A percentile compares a stretch with the other conserved stretches of the same genome.
phyloP scores from a whole-genome alignment of 92 coral and sea anemone genomes.

The Porites lobata region DNA sequence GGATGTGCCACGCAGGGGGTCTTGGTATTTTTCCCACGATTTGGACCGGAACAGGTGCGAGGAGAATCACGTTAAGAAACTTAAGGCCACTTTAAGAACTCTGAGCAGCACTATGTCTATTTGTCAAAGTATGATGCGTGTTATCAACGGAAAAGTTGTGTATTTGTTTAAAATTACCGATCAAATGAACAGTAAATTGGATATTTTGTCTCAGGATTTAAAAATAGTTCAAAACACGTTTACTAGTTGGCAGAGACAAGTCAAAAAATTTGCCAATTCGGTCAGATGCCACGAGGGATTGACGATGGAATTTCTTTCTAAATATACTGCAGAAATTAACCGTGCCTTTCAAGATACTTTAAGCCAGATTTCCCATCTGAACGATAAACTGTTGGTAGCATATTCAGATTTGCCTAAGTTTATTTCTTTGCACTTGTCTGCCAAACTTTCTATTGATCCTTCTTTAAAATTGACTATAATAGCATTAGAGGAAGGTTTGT shows the following conservation, averaged over 20 bases:
- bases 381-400: conserved; percentile 27
- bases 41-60: conserved; percentile 47
- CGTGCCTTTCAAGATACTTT: conserved; percentile 16
- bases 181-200: conserved; percentile 36
- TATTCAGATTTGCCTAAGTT: conserved; percentile 40
- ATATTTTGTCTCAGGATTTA: background rate
- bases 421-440: conserved; percentile 12
- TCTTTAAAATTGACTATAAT: conserved; percentile 41
- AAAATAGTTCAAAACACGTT: background rate
- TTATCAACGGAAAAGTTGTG: conserved; percentile 43
- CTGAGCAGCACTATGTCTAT: conserved; percentile 11
- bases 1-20: conserved; percentile 35
- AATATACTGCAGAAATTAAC: conserved; percentile 39
- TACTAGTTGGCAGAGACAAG: conserved; percentile 5
- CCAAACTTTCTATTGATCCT: background rate
- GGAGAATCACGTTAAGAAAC: background rate
- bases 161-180: conserved; percentile 41
- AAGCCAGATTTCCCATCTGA: conserved; percentile 30
- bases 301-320: conserved; percentile 20
- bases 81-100: conserved; percentile 20
- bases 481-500: no score
- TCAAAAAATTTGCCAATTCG: background rate
- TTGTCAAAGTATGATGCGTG: background rate
- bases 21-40: conserved; percentile 29
- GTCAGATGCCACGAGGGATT: background rate